Percentiles rank a stretch among this genome's conserved stretches.
Conservation (phyloP, 2,888 invertebrate species). For the Scelioninae gen. 1 region DNA sequence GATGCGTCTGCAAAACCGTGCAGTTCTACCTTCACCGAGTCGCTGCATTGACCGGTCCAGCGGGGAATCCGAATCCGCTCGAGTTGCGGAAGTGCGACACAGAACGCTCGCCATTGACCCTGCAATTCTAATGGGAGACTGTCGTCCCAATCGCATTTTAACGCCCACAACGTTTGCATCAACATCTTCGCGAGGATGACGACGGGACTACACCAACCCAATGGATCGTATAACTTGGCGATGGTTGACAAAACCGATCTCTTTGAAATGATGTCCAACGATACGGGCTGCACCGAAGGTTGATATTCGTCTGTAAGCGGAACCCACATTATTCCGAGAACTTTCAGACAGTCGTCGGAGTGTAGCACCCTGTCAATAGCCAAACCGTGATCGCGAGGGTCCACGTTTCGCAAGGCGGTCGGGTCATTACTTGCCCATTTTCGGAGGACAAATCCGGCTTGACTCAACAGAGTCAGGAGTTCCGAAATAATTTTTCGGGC, state of each 20-base stretch:
- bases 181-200: no score
- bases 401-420: not conserved
- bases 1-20: no score
- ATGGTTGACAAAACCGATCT: not conserved
- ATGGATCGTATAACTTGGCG: not conserved
- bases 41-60: no score
- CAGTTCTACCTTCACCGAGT: not conserved
- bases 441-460: conserved; percentile 5
- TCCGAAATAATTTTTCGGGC: no score
- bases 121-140: no score
- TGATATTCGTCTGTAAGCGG: not conserved
- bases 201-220: no score
- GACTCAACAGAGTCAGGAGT: not conserved
- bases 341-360: not conserved
- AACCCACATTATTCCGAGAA: not conserved
- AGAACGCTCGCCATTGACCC: no score
- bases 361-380: not conserved
- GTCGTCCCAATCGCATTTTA: no score
- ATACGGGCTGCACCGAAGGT: no score
- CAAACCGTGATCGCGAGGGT: not conserved
- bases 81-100: no score
- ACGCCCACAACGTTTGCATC: no score
- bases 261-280: not conserved
- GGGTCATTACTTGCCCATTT: conserved; percentile 44
- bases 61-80: no score